Evolutionary conservation across 1,140 invertebrate genomes (phyloP), one percentile per base, ranked within the genome.

Genomic region (Brachionus rubens): DNA sequence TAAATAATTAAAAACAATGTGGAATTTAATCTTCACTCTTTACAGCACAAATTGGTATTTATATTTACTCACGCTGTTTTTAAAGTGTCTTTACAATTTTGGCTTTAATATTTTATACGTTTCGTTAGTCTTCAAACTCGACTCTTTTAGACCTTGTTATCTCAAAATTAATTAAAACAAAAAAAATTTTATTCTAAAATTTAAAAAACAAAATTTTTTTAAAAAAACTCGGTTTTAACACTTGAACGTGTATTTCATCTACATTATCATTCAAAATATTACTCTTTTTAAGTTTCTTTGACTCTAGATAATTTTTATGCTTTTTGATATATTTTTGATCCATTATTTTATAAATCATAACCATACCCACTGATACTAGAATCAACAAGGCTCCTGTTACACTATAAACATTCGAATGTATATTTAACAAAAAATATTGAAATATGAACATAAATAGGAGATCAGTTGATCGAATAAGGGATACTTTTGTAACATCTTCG

Each of bases 341-440:
- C 54, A 59, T 59, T 36, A 59, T 59, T 59, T 59, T 59, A 36
- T 59, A 59, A 59, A 59, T 36, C 54, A 59, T 59, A 33, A 59
- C 36, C 54, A 59, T 59, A 4, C 10, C 16, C 10, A 59, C 54
- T n/a, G 54, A 59, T 7, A 36, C 30, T 30, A 59, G 16, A 16
- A 72, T 72, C 3, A 72, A 30, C 46, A 72, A 12, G 12, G 68
- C 68, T 6, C 68, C 68, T n/a, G 40, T 7, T 9, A 50, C 46
- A 24, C 68, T 72, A 36, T 21, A 54, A 4, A 72, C 10, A 26
- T 72, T 72, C 9, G 68, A 72, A n/a, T 72, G 28, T 48, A 72
- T 72, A 54, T 54, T 40, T 9, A 72, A 26, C 19, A 72, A 14
- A 2, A 72, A 24, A 19, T 50, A 50, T 21, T 72, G 68, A 3